Evolutionary conservation across 1,140 invertebrate species (phyloP), one percentile per base, ranked within the genome.

Genomic region (Chironomus tepperi): DNA sequence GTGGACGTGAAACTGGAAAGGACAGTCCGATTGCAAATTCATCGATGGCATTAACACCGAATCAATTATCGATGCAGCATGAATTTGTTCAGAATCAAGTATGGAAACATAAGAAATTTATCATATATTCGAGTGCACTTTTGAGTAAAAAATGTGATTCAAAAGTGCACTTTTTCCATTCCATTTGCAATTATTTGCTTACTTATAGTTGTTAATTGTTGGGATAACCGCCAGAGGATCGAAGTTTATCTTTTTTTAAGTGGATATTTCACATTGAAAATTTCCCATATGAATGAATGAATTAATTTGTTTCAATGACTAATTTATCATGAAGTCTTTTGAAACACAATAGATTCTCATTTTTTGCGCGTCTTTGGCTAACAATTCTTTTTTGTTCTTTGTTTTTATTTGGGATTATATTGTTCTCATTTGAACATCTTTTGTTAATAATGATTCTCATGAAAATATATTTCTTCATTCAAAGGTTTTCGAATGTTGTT

Each of bases 401-500:
- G 16, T 70, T 70, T 18, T 70, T 21, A 57, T 70, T 18, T 70
- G 19, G 16, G 19, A 19, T 18, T 19, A 5, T 18, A 34, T 34
- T 34, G 24, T 34, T 34, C 24, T 34, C 24, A 34, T 34, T 34
- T 34, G 24, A 5, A 34, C 5, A 34, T 34, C 24, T 34, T 2
- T 34, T 34, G 24, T 34, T 34, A 34, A 34, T 34, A 34, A 34
- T 34, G 5, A 34, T 34, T 34, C 24, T 34, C 24, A 34, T 34
- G 24, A 34, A 34, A 34, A 34, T 34, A 34, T 34, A 34, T 34
- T 70, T 70, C 7, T 19, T 70, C 0, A 73, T 73, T 72, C 34
- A 10, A 10, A 81, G 78, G 89, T 95, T 5, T 97, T 89, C 79
- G 93, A 96, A 79, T 98, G 96, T 79, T 87, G 89, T 42, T 98